Evolutionary conservation across 2,888 invertebrate species (phyloP), one percentile per base, ranked within the genome.

Genomic region (Lepidonotus clava): DNA sequence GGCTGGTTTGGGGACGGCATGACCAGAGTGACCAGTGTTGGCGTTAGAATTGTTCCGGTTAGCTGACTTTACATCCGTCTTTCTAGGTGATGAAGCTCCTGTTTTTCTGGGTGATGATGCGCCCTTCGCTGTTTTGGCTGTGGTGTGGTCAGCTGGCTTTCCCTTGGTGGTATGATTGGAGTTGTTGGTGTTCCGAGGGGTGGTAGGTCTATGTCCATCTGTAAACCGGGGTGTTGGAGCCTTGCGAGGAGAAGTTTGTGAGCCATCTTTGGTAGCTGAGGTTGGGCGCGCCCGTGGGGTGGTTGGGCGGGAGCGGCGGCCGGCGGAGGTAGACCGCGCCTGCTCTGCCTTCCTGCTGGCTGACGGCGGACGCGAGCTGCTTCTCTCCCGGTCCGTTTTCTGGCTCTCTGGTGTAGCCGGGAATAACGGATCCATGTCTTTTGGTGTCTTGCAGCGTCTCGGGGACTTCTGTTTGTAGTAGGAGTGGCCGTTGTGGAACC

Each of bases 351-450:
- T 76, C 76, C 38, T 76, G 1, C 76, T 28, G 21, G 76, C 80
- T 41, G 80, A 80, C 8, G 80, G 51, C 8, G 80, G 80, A 2
- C 80, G 80, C 28, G 80, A 46, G 1, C 46, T 46, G 34, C 80
- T 80, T 21, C 80, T 1, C 46, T 80, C 80, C 18, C 80, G 41
- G 34, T 80, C 80, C 1, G 80, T 28, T 34, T 80, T 80, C 46
- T 46, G 80, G 80, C 80, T 80, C 34, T 80, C 80, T 18, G 80
- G 80, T 18, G 80, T 80, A 6, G 80, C 80, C 11, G 80, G 80
- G 46, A 80, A 80, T 14, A 80, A 8, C 14, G 76, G 76, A 38
- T 76, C 76, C 18, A 76, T 41, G 18, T 80, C 51, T 11, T 46
- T 18, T 28, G 80, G 80, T 18, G 80, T 46, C 80, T 80, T 80